Percentiles rank a stretch among this genome's conserved stretches.
phyloP scores from a whole-genome alignment of 2,888 invertebrate genomes.

The Omphaloscelis lunosa region DNA sequence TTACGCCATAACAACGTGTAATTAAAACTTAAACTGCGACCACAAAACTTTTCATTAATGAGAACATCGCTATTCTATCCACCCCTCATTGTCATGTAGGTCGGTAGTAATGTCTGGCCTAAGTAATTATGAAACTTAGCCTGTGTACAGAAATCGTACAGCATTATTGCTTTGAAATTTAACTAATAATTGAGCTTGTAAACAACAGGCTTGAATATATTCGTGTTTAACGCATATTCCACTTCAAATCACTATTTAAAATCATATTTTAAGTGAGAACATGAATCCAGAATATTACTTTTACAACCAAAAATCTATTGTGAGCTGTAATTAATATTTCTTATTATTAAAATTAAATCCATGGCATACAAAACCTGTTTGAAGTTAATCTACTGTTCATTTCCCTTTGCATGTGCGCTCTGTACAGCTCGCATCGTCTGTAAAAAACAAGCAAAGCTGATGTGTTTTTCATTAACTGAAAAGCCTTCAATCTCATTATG shows the following conservation, averaged over 20 bases:
- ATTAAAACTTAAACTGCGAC: conserved; percentile 46
- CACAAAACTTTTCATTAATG: conserved; percentile 38
- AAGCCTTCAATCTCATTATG: conserved; percentile 66
- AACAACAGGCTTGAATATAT: conserved; percentile 60
- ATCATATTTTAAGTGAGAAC: conserved; percentile 21
- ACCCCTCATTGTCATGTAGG: conserved; percentile 31
- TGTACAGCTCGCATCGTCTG: conserved; percentile 25
- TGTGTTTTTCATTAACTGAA: conserved; percentile 64
- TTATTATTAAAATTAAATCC: neutral
- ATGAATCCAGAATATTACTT: conserved; percentile 20
- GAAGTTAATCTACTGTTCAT: neutral
- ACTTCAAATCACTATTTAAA: conserved; percentile 28
- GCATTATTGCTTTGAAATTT: conserved; percentile 65
- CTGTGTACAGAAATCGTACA: conserved; percentile 49
- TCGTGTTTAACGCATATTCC: conserved; percentile 38
- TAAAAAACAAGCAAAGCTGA: conserved; percentile 47
- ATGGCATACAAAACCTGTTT: neutral
- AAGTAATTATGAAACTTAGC: conserved; percentile 64
- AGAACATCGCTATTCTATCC: conserved; percentile 35
- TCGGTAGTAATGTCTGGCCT: conserved; percentile 34
- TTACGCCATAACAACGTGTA: conserved; percentile 27
- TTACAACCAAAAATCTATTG: neutral
- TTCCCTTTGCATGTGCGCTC: conserved; percentile 5
- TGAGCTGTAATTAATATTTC: conserved; percentile 33
- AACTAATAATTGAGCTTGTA: conserved; percentile 65